phyloP scores from a whole-genome alignment of 2,797 vertebrate genomes.

The Limosa lapponica region DNA sequence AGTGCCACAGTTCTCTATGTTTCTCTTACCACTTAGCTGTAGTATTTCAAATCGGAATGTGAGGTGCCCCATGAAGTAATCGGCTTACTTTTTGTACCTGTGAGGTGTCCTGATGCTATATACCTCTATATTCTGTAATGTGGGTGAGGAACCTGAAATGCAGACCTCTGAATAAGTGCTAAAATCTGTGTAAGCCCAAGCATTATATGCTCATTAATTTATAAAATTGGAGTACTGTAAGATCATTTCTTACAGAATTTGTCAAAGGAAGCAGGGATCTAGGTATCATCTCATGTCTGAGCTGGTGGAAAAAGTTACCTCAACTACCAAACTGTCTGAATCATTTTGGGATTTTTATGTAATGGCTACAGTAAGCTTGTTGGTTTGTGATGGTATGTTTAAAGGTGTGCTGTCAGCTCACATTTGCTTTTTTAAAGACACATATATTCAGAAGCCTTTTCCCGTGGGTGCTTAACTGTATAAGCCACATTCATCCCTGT shows the following conservation, averaged over 20 bases:
- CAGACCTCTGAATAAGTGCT: not conserved
- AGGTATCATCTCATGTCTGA: not conserved
- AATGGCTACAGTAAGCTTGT: not conserved
- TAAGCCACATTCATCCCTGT: not conserved
- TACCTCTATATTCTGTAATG: not conserved
- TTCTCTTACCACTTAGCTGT: not conserved
- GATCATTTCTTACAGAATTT: not conserved
- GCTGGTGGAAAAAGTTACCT: not conserved
- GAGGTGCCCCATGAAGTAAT: not conserved
- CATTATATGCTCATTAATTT: not conserved
- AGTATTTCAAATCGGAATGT: not conserved
- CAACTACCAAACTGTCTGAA: not conserved
- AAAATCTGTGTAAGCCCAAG: not conserved
- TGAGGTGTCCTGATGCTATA: not conserved
- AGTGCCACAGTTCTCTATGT: not conserved
- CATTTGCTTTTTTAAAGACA: not conserved
- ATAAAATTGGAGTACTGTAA: not conserved
- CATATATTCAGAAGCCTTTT: not conserved
- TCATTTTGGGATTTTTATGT: not conserved
- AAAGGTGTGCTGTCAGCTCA: conserved; percentile 2
- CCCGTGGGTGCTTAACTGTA: not conserved
- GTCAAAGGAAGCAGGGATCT: not conserved
- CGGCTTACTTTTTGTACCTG: not conserved
- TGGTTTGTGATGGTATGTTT: not conserved
- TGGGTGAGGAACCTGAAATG: not conserved